Base-by-base conservation (phyloP, 1,140 invertebrate genomes). In the Battus philenor region DNA sequence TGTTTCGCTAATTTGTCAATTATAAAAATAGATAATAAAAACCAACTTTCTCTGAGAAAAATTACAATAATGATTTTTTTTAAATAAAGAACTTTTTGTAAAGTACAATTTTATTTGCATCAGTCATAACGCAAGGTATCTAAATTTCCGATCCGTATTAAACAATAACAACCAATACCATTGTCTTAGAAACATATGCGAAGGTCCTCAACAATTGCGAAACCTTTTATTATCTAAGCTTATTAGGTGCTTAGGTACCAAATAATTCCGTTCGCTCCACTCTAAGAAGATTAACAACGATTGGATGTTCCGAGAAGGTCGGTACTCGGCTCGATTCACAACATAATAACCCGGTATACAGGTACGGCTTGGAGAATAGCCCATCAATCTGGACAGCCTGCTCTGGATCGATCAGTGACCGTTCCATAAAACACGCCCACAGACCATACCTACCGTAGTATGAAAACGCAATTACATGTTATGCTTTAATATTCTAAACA, bases 201-300 rank as follows among this genome's bases (percentile, higher is more conserved):
- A 48, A 48, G 31, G 33, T 47, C 59, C 44, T 54, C 34, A 59
- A 75, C 71, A 68, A 75, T 73, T 59, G 68, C 34, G 64, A 75
- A 73, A 64, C 63, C 67, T 77, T 77, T 74, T 75, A 80, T 78
- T 77, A 77, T 73, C 70, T 69, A 76, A 80, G 70, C 70, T 73
- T 74, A 76, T 76, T 81, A 79, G 64, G 54, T 72, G 67, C 69
- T 80, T 71, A 68, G 64, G 71, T 59, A 73, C 68, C 69, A 77
- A 80, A 84, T 84, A 78, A 81, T 84, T 80, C 70, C 69, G 68
- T 48, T 68, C 61, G 70, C 59, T 72, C 51, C 60, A 56, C 69
- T 60, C 63, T 84, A 84, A 84, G 80, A 77, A 84, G 80, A 81
- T 84, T 84, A 84, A 75, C 55, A 76, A 71, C 74, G 80, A 84